phyloP scores from a whole-genome alignment of 2,797 vertebrate genomes.

The Etheostoma perlongum region DNA sequence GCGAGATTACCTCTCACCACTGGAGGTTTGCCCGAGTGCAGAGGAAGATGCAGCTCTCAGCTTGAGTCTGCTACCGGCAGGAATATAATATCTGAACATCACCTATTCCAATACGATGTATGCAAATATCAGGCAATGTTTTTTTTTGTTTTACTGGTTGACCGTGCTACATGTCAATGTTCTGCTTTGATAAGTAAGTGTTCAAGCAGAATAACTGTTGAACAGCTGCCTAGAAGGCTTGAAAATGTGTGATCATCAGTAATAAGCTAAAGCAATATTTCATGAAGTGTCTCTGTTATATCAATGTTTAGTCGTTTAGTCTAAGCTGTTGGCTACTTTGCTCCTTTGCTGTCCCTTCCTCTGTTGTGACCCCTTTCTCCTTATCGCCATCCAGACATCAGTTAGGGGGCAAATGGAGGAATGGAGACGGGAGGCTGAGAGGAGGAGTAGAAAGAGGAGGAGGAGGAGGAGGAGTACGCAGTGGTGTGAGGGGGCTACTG shows the following conservation, averaged over 20 bases:
- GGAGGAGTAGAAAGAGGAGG: slow-evolving; percentile 47
- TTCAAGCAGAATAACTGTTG: slow-evolving; percentile 71
- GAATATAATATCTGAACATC: slow-evolving; percentile 63
- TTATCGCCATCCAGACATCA: slow-evolving; percentile 63
- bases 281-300: slow-evolving; percentile 49
- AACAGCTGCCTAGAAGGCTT: slow-evolving; percentile 60
- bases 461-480: slow-evolving; percentile 71
- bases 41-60: slow-evolving; percentile 71
- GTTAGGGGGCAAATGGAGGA: slow-evolving; percentile 65
- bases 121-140: slow-evolving; percentile 55
- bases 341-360: slow-evolving; percentile 51
- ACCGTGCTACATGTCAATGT: slow-evolving; percentile 50
- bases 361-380: slow-evolving; percentile 60
- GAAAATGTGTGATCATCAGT: slow-evolving; percentile 57
- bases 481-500: slow-evolving; percentile 87
- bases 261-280: slow-evolving; percentile 65
- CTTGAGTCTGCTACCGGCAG: slow-evolving; percentile 72
- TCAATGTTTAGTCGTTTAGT: slow-evolving; percentile 36
- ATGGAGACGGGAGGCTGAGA: slow-evolving; percentile 78
- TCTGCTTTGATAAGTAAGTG: slow-evolving; percentile 64
- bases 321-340: slow-evolving; percentile 31
- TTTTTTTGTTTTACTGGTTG: slow-evolving; percentile 31
- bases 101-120: slow-evolving; percentile 49
- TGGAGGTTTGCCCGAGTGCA: slow-evolving; percentile 77
- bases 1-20: slow-evolving; percentile 86